Percentiles rank a stretch among this genome's conserved stretches.
phyloP scores from a whole-genome alignment of 2,888 invertebrate genomes.

The Athetis lepigone region DNA sequence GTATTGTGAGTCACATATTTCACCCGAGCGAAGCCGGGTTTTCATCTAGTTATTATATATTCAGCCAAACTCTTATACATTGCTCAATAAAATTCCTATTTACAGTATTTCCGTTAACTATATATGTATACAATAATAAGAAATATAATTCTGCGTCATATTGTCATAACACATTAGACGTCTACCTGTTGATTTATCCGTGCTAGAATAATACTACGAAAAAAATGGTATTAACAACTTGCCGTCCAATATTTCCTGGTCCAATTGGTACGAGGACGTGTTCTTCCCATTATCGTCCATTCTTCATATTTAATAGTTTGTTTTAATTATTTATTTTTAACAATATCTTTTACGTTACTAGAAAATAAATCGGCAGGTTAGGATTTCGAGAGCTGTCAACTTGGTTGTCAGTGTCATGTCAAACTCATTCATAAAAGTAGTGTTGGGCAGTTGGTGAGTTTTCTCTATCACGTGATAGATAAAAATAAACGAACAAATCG shows the following conservation, averaged over 20 bases:
- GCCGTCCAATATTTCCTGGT: slow-evolving; percentile 88
- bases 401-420: slow-evolving; percentile 34
- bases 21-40: too few species aligned
- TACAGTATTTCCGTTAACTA: slow-evolving; percentile 35
- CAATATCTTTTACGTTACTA: slow-evolving; percentile 72
- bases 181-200: slow-evolving; percentile 68
- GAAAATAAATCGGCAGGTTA: slow-evolving; percentile 74
- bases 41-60: neutral
- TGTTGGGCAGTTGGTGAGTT: slow-evolving; percentile 11
- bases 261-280: slow-evolving; percentile 85
- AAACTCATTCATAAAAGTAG: slow-evolving; percentile 41
- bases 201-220: slow-evolving; percentile 69
- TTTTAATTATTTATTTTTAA: slow-evolving; percentile 73
- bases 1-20: too few species aligned
- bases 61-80: slow-evolving; percentile 10
- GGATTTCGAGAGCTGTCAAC: slow-evolving; percentile 55
- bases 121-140: slow-evolving; percentile 43
- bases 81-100: slow-evolving; percentile 14
- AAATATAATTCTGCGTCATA: slow-evolving; percentile 66
- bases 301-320: slow-evolving; percentile 87
- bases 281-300: slow-evolving; percentile 89
- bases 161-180: slow-evolving; percentile 63
- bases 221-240: slow-evolving; percentile 64
- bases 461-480: slow-evolving; percentile 1
- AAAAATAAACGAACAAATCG: neutral